A percentile compares a stretch with the other conserved stretches of the same genome.
These are phyloP conservation scores for Oscheius sp. DNA, from an alignment of 2,888 invertebrate species.

Conservation along the genomic window DNA sequence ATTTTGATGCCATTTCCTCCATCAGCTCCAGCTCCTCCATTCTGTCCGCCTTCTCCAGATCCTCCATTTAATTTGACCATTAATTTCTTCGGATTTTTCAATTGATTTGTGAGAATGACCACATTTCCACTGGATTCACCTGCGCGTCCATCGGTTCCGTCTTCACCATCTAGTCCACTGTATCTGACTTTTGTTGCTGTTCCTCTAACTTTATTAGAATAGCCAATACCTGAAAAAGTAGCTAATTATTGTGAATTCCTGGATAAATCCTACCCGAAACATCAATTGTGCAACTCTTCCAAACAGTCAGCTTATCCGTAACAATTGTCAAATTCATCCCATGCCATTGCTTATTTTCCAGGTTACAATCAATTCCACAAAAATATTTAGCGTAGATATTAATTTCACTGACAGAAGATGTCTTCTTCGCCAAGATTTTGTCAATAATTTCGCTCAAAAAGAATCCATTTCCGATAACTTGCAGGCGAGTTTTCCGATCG, in stretches of 20 bases:
- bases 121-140: conserved; percentile 28
- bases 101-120: not conserved
- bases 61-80: conserved; percentile 13
- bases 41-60: conserved; percentile 16
- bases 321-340: conserved; percentile 28
- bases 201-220: not conserved
- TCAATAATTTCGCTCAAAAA: conserved; percentile 7
- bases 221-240: conserved; percentile 14
- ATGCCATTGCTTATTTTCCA: conserved; percentile 10
- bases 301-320: conserved; percentile 16
- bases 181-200: not conserved
- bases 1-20: conserved; percentile 13
- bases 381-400: conserved; percentile 17
- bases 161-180: conserved; percentile 13
- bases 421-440: not conserved
- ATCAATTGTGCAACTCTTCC: conserved; percentile 11
- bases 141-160: conserved; percentile 20
- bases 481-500: not conserved
- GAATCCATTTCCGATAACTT: not conserved
- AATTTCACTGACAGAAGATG: conserved; percentile 19
- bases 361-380: conserved; percentile 19
- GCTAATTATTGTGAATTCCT: not conserved
- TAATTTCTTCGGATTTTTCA: not conserved
- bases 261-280: conserved; percentile 18
- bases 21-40: conserved; percentile 23